Conservation (phyloP, 2,888 invertebrate genomes). For the Chrysotoxum bicinctum region DNA sequence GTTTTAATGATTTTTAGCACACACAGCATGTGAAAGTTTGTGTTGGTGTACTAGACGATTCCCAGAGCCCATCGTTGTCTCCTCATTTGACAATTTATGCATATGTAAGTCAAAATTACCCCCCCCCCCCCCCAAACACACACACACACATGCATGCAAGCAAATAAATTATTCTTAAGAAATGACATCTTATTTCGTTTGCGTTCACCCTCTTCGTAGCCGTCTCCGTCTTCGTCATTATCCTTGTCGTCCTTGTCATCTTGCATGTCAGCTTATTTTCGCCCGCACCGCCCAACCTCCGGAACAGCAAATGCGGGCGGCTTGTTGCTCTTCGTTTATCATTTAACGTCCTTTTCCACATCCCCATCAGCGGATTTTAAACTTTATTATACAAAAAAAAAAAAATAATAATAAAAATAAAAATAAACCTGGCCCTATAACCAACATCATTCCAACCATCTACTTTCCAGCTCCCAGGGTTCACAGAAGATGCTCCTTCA, state of each 20-base stretch:
- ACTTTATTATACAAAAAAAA: not conserved
- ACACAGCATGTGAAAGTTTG: not conserved
- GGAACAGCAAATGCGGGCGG: slow-evolving; percentile 53
- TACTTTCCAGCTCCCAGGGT: not conserved
- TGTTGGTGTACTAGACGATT: not conserved
- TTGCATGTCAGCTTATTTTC: slow-evolving; percentile 24
- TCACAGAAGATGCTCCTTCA: slow-evolving; percentile 21
- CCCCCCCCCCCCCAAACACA: slow-evolving; percentile 22
- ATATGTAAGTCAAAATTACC: slow-evolving; percentile 12
- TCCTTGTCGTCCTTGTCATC: slow-evolving; percentile 33
- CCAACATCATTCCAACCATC: not conserved
- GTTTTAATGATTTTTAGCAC: not conserved
- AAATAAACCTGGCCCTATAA: slow-evolving; percentile 33
- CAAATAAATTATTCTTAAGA: slow-evolving; percentile 50
- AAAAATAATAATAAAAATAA: not conserved
- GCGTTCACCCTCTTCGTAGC: not conserved
- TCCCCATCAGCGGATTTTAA: slow-evolving; percentile 11
- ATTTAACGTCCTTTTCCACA: slow-evolving; percentile 24
- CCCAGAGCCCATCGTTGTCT: not conserved
- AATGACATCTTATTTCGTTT: slow-evolving; percentile 42
- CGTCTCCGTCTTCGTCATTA: slow-evolving; percentile 16
- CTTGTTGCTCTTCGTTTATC: slow-evolving; percentile 55
- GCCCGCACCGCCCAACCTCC: not conserved
- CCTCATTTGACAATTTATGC: slow-evolving; percentile 2
- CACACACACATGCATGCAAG: slow-evolving; percentile 36